Evolutionary conservation across 2,797 vertebrate species (phyloP), one percentile per base, ranked within the genome.

Genomic region (Vultur gryphus): DNA sequence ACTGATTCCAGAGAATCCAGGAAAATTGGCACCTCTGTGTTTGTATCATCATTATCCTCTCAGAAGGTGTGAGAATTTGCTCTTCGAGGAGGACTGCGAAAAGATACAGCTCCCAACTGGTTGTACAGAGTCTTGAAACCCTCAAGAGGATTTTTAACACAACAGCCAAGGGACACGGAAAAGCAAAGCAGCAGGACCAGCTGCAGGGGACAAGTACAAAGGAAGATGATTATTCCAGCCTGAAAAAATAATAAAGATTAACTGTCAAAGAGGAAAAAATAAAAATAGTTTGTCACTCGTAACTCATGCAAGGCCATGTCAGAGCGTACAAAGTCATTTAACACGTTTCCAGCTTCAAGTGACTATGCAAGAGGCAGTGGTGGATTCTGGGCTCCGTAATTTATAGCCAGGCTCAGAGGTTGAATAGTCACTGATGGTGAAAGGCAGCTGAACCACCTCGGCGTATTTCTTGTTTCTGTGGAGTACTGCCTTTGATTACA

Each of bases 121-220:
- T 13, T 54, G 21, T n/a, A 46, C 24, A 51, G 59, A 69, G 35
- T 15, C 48, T 55, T 67, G 70, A 85, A 92, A 77, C 13, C 77
- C 49, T 89, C 6, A 73, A 78, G 64, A 80, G 37, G 33, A 52
- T 80, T 83, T 89, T 87, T 76, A 82, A 69, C 91, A 75, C 54
- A 93, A 62, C 57, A 96, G 90, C 55, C 76, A 83, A 62, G 39
- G 65, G 48, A 66, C 31, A 8, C 1, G 23, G 54, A 87, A 23
- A 75, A 87, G 54, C 64, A 85, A 73, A 87, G 46, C 87, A 76
- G 48, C 52, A 90, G 85, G 62, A 89, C 28, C 28, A 87, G 89
- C 72, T 49, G 37, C 52, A n/a, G 48, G 69, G 77, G 21, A 78
- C 43, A 71, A 69, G 25, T 28, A 62, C 0, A 1, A 72, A 33